Percentiles rank a stretch among this genome's conserved stretches.
phyloP scores from a whole-genome alignment of 2,797 vertebrate species.

The Oreochromis grahami region DNA sequence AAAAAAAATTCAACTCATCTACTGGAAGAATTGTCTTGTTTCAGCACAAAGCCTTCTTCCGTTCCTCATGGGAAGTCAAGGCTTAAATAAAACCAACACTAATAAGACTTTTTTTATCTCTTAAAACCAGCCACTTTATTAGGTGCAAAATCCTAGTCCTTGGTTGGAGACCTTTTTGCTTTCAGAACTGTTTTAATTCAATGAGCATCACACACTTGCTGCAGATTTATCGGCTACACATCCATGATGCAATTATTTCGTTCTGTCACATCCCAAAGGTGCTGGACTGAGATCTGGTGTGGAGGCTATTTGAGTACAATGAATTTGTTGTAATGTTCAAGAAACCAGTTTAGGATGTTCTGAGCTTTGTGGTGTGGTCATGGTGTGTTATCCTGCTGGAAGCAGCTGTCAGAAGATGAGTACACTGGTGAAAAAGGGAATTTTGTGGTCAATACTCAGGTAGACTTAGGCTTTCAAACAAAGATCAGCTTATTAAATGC shows the following conservation, averaged over 20 bases:
- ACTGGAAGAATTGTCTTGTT: not conserved
- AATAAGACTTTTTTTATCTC: not conserved
- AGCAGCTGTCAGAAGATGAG: not conserved
- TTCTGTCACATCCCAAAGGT: not conserved
- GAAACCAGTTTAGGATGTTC: not conserved
- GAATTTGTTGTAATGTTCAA: not conserved
- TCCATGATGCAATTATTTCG: not conserved
- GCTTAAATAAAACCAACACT: not conserved
- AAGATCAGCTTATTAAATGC: not conserved
- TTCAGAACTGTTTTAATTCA: not conserved
- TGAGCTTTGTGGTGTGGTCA: not conserved
- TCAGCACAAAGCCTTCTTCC: not conserved
- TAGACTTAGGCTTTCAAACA: not conserved
- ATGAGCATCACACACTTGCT: not conserved
- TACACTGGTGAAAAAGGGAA: not conserved
- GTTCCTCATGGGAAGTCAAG: not conserved
- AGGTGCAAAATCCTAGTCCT: not conserved
- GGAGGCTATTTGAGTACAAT: not conserved
- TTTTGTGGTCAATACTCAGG: not conserved
- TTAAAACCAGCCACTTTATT: not conserved
- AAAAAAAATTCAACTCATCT: rapidly evolving
- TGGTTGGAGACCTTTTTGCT: not conserved
- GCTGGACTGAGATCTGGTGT: not conserved
- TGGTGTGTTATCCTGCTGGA: not conserved
- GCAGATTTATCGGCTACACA: not conserved